Conservation (phyloP, 35 echinoderm and acorn worm genomes). For the Hemicentrotus pulcherrimus region DNA sequence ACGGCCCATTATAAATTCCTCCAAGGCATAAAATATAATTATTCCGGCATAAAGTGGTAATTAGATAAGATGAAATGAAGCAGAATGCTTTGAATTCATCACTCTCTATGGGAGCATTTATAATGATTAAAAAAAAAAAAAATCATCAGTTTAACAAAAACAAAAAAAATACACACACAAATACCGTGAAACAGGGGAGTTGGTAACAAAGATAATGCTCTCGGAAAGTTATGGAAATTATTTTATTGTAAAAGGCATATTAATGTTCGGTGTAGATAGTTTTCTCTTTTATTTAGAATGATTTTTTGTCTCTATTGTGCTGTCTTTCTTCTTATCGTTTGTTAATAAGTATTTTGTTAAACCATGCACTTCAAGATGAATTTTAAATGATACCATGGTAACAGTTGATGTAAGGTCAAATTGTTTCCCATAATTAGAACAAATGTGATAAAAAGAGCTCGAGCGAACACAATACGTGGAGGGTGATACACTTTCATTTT, state of each 20-base stretch:
- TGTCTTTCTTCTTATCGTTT: not conserved
- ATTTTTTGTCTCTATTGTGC: not conserved
- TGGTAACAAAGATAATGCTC: not conserved
- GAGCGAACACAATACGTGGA: too few species aligned
- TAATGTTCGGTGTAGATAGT: not conserved
- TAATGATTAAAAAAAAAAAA: not conserved
- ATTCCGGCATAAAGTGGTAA: not conserved
- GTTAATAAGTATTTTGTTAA: not conserved
- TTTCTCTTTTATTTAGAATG: not conserved
- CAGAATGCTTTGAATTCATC: not conserved
- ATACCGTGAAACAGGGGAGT: not conserved
- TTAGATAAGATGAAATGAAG: not conserved
- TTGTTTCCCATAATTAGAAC: not conserved
- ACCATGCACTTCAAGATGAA: not conserved
- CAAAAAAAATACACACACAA: not conserved
- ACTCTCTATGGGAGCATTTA: not conserved
- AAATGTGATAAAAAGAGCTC: too few species aligned
- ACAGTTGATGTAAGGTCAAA: not conserved
- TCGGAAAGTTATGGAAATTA: not conserved
- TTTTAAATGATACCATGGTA: not conserved
- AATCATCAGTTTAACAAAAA: not conserved
- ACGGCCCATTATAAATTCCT: not conserved
- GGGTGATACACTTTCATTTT: too few species aligned
- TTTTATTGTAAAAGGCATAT: not conserved
- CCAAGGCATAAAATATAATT: not conserved